Percentiles rank a stretch among this genome's conserved stretches.
phyloP scores from a whole-genome alignment of 2,888 invertebrate genomes.

The Netelia inedita region DNA sequence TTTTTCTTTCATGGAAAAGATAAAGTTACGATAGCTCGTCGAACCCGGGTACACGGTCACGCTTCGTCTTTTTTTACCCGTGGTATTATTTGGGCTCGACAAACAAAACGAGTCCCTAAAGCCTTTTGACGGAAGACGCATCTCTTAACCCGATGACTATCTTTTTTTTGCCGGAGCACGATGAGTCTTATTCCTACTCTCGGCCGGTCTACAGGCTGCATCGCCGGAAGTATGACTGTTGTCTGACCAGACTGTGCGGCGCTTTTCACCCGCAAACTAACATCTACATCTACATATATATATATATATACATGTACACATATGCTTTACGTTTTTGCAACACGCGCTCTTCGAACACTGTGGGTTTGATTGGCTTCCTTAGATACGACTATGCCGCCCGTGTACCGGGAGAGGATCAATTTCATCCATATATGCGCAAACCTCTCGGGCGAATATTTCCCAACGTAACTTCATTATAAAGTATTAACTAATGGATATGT shows the following conservation, averaged over 20 bases:
- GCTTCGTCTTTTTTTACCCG: conserved; percentile 42
- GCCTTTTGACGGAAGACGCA: conserved; percentile 58
- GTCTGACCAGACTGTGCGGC: conserved; percentile 35
- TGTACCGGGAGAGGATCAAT: too few species aligned
- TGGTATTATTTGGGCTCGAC: conserved; percentile 63
- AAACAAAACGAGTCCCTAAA: conserved; percentile 64
- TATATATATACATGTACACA: conserved; percentile 4
- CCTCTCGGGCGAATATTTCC: too few species aligned
- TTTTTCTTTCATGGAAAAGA: conserved; percentile 66
- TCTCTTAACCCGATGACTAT: conserved; percentile 12
- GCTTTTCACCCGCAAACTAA: conserved; percentile 40
- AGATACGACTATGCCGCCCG: too few species aligned
- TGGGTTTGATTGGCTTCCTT: background rate
- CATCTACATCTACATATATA: background rate
- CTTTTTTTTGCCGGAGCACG: conserved; percentile 41
- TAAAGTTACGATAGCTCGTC: conserved; percentile 64
- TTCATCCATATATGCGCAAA: too few species aligned
- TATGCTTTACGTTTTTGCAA: background rate
- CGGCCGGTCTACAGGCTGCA: conserved; percentile 6
- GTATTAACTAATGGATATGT: too few species aligned
- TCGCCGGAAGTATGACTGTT: conserved; percentile 59
- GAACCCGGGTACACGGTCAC: conserved; percentile 29
- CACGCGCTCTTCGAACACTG: conserved; percentile 5
- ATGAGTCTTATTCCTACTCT: conserved; percentile 8
- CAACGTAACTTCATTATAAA: too few species aligned